Base-by-base conservation (phyloP, 2,888 invertebrate genomes). In the Napeogenes inachia region DNA sequence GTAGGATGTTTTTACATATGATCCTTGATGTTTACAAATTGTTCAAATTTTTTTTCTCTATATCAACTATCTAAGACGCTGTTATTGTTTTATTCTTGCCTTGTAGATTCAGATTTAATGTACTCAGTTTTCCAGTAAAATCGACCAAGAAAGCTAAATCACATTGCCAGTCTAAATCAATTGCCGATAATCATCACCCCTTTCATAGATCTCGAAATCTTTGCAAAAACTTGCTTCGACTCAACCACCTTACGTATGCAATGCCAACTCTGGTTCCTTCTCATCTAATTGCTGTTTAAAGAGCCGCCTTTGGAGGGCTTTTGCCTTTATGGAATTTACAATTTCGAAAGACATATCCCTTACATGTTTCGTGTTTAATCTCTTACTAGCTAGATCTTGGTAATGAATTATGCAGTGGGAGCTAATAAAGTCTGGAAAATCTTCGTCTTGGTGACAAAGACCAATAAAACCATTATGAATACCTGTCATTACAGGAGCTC, bases 201-300 rank as follows among this genome's bases (percentile, higher is more conserved):
- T 64, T 57, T 68, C 63, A 67, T 62, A 70, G 47, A 62, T 33
- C 65, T 65, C 62, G 64, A 72, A 70, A 70, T 68, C 67, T 70
- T 70, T 70, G 66, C 64, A 68, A 68, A 68, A 71, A 72, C 63
- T 71, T 70, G 67, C 69, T 38, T 65, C 68, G 69, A 64, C 71
- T 71, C 68, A 70, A 66, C 68, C 70, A 71, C 66, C 70, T 72
- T 42, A 69, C 70, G 64, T 68, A 64, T 70, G 67, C 62, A 65
- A 21, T 66, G 59, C 66, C 62, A 69, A 69, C 38, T 69, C 65
- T 65, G 67, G 61, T 63, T 68, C 63, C 64, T 64, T 71, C 54
- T 66, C 65, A 62, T 63, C 67, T 66, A 68, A 64, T 67, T 68
- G 64, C 68, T 64, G 62, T 66, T 64, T 61, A 67, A 68, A 63